Evolutionary conservation across 2,888 invertebrate genomes (phyloP), one percentile per base, ranked within the genome.

Genomic region (Herminia tarsipennalis): DNA sequence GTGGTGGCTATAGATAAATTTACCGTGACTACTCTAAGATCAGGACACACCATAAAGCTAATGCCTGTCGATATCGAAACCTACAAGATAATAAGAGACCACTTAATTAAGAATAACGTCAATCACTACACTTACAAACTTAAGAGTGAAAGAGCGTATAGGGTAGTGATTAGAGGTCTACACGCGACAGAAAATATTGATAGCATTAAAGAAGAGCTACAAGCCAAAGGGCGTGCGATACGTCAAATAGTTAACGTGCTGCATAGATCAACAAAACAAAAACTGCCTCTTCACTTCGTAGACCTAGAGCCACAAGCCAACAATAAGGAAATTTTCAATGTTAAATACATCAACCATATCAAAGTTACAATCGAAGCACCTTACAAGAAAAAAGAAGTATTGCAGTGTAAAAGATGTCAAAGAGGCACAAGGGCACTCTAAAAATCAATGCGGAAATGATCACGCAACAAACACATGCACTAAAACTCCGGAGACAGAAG

Each of bases 101-200:
- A 21, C n/a, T 14, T 38, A 1, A 21, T 38, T 5, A 10, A 13
- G 6, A 38, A 38, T 1, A 37, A 48, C 8, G 18, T 48, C 6
- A 28, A 6, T 5, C 47, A 48, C 29, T 48, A 48, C 25, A 48
- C 47, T 0, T 48, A 48, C 10, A 14, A 34, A 17, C 34, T 38
- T 1, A 45, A 45, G 27, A 22, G 44, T 20, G 38, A 45, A 22
- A 38, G 37, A 13, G 41, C 41, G 2, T 48, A 48, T 14, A 25
- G 47, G 34, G 38, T 38, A 6, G 38, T 29, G 0, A 0, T 29
- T 5, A 9, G 21, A 3, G 29, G 38, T 2, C 9, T 38, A 3
- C 38, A 38, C 9, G 3, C 29, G 2, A 8, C 38, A 14, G 38
- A 38, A 16, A 8, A 29, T 12, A 38, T 9, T 5, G 14, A 12